These are phyloP conservation scores for Procavia capensis DNA, from an alignment of 2,113 vertebrate genomes.

Conservation along the genomic window DNA sequence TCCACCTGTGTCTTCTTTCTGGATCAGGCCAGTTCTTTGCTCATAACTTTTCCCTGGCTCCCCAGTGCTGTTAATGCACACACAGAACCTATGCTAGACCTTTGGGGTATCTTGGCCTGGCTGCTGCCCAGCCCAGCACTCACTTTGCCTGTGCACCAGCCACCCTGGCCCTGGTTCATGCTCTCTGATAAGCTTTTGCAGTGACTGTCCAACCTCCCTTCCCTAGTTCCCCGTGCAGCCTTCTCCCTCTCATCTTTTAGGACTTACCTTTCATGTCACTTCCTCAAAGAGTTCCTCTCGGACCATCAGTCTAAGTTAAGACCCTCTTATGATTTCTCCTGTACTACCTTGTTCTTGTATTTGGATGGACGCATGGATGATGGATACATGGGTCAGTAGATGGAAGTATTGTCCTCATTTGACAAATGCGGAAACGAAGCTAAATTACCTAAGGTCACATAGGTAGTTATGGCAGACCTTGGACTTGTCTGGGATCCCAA, in stretches of 20 bases:
- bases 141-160: not conserved
- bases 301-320: not conserved
- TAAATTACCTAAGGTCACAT: not conserved
- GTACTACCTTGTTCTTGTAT: not conserved
- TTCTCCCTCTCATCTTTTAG: not conserved
- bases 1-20: not conserved
- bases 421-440: not conserved
- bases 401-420: not conserved
- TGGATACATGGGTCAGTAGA: no score
- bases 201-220: not conserved
- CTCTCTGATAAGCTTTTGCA: not conserved
- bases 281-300: not conserved
- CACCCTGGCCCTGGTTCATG: not conserved
- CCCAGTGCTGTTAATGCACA: not conserved
- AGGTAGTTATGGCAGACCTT: not conserved
- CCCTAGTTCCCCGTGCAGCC: fast-evolving
- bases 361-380: not conserved
- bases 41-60: not conserved
- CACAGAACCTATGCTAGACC: not conserved
- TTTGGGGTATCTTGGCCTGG: not conserved
- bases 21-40: not conserved
- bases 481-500: not conserved
- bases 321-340: not conserved
- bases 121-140: not conserved
- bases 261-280: not conserved